Conservation (phyloP, 2,113 vertebrate genomes). For the Chascanopsetta lugubris region DNA sequence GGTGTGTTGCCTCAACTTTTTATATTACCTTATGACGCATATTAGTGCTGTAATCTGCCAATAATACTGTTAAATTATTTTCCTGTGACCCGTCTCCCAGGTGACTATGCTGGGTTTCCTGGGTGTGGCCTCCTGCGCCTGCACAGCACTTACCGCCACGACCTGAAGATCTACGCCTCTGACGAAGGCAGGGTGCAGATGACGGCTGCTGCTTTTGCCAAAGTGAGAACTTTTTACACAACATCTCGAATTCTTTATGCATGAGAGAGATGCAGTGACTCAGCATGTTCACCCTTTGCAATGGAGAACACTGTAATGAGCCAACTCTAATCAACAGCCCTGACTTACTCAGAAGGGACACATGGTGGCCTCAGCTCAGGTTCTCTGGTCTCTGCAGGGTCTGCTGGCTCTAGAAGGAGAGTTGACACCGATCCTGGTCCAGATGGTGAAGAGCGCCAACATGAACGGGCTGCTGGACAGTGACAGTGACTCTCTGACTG, state of each 20-base stretch:
- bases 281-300: neutral
- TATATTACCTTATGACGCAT: conserved; percentile 8
- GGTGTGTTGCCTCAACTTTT: conserved; percentile 3
- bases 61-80: no score
- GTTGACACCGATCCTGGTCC: conserved; percentile 95
- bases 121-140: conserved; percentile 96
- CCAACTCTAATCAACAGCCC: neutral
- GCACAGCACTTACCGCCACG: conserved; percentile 97
- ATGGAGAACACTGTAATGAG: no score
- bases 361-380: neutral
- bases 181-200: conserved; percentile 98
- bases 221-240: no score
- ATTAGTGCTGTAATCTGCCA: neutral
- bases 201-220: conserved; percentile 97
- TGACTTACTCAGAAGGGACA: neutral
- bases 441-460: conserved; percentile 99
- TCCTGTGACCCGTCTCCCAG: conserved; percentile 66
- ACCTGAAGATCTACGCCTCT: conserved; percentile 98
- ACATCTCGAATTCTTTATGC: no score
- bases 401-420: conserved; percentile 95
- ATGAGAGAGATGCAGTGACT: no score
- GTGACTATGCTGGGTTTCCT: conserved; percentile 96
- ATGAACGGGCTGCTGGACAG: conserved; percentile 98
- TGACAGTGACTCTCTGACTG: conserved; percentile 94
- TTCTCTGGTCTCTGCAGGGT: conserved; percentile 80